Evolutionary conservation across 2,888 invertebrate species (phyloP).

Genomic region (Gandaritis pyraliata): DNA sequence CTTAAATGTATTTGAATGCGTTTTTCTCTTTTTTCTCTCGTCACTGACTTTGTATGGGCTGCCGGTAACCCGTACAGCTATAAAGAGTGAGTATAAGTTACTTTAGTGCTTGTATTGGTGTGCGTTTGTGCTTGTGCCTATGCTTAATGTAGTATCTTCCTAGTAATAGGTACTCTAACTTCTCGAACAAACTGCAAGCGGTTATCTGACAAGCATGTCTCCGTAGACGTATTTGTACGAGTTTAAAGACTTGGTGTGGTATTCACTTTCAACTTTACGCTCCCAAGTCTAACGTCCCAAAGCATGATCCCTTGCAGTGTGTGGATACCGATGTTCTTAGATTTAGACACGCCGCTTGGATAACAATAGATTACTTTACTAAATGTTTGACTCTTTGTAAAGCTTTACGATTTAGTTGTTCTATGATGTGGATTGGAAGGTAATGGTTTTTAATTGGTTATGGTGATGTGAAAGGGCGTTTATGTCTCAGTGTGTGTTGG

Average conservation of each 20-base stretch:
- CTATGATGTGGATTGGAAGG: constrained; percentile 83
- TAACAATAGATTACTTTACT: constrained; percentile 72
- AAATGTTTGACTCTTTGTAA: constrained; percentile 81
- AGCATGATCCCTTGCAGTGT: constrained; percentile 82
- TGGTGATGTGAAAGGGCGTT: constrained; percentile 81
- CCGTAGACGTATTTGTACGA: constrained; percentile 55
- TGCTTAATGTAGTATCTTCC: constrained; percentile 78
- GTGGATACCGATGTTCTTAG: constrained; percentile 63
- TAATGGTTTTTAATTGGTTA: constrained; percentile 82
- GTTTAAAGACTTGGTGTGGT: constrained; percentile 68
- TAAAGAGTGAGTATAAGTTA: constrained; percentile 88
- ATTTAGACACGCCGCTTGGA: constrained; percentile 76
- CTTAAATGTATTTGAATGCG: constrained; percentile 85
- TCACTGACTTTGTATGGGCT: constrained; percentile 89
- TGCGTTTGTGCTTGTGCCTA: constrained; percentile 84
- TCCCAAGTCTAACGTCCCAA: constrained; percentile 68
- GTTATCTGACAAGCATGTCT: constrained; percentile 68
- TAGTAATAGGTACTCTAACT: constrained; percentile 66
- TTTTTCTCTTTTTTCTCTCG: constrained; percentile 86
- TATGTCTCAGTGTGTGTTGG: constrained; percentile 86
- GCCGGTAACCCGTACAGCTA: constrained; percentile 87
- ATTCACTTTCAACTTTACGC: constrained; percentile 51
- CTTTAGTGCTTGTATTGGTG: constrained; percentile 83
- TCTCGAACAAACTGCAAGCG: constrained; percentile 80
- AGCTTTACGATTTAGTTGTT: constrained; percentile 81